These are phyloP conservation scores for Aromia moschata DNA, from an alignment of 2,888 invertebrate genomes.

Conservation along the genomic window DNA sequence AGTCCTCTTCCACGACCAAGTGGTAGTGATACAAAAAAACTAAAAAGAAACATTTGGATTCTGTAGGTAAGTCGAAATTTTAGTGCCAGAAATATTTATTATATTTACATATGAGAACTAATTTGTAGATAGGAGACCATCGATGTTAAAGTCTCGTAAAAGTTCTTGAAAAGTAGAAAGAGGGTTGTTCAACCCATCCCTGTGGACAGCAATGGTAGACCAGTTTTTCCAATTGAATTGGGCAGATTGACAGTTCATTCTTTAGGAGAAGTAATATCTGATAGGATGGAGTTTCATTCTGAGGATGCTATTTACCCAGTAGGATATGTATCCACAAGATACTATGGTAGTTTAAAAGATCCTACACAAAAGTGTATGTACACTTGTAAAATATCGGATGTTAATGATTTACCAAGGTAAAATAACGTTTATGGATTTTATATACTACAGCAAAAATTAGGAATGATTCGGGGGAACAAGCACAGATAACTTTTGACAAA, in stretches of 20 bases:
- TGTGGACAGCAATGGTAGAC: conserved; percentile 72
- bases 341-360: conserved; percentile 77
- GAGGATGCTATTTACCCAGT: conserved; percentile 79
- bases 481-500: too few relatives aligned
- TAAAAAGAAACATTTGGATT: conserved; percentile 40
- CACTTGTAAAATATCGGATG: conserved; percentile 83
- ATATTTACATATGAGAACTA: conserved; percentile 4
- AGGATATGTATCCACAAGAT: conserved; percentile 79
- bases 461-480: too few relatives aligned
- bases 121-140: conserved; percentile 42
- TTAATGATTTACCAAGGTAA: conserved; percentile 73
- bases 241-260: conserved; percentile 78
- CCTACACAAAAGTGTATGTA: conserved; percentile 77
- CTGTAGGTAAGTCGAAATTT: conserved; percentile 14
- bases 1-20: conserved; percentile 41
- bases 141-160: conserved; percentile 44
- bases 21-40: conserved; percentile 45
- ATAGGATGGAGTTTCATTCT: conserved; percentile 74
- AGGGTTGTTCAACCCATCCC: conserved; percentile 71
- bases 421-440: conserved; percentile 19
- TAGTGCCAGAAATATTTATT: neutral
- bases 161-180: conserved; percentile 55
- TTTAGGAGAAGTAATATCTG: conserved; percentile 77
- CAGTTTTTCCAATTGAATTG: conserved; percentile 77
- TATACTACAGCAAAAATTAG: too few relatives aligned